Evolutionary conservation across 1,140 invertebrate genomes (phyloP), one percentile per base, ranked within the genome.

Genomic region (Tetragonula clypearis): DNA sequence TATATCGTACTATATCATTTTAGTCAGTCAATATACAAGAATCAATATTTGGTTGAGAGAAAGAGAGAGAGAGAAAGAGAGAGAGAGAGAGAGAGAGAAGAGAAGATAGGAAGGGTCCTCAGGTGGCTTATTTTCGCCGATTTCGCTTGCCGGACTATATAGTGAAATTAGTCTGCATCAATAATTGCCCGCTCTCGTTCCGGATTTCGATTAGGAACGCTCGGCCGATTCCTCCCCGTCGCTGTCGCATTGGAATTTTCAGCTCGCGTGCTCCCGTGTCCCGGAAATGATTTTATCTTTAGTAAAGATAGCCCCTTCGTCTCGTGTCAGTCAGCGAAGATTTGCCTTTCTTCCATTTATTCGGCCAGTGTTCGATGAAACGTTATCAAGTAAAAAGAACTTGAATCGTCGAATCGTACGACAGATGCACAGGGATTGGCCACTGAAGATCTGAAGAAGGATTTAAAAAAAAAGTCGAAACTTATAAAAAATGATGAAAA

Each of bases 281-380:
- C 66, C 26, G 66, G 66, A 68, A 68, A 35, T 68, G 30, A 68
- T 68, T 68, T 68, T 68, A 68, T 68, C 66, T 26, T 68, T 68
- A 49, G 41, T 6, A 0, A 49, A 9, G 41, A 49, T 49, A 8
- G 41, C 6, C 26, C 17, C 17, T 17, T 19, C 26, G 17, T 26
- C 66, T 11, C 35, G 3, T 35, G 35, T 35, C 26, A 1, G 8
- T 21, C 26, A 30, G 8, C 26, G 0, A 68, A 3, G 26, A n/a
- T 68, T 26, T 30, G 26, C 5, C 26, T 2, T 4, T 6, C 4
- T 8, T 26, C n/a, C 15, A 23, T 2, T 62, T 49, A 49, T 8
- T 49, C 41, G 41, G 41, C 8, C 41, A 41, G 41, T 41, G 41
- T 41, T 41, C 5, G 41, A 41, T 41, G 6, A 41, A 41, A 41